Evolutionary conservation across 2,113 vertebrate genomes (phyloP).

Genomic region (Seriola aureovittata): DNA sequence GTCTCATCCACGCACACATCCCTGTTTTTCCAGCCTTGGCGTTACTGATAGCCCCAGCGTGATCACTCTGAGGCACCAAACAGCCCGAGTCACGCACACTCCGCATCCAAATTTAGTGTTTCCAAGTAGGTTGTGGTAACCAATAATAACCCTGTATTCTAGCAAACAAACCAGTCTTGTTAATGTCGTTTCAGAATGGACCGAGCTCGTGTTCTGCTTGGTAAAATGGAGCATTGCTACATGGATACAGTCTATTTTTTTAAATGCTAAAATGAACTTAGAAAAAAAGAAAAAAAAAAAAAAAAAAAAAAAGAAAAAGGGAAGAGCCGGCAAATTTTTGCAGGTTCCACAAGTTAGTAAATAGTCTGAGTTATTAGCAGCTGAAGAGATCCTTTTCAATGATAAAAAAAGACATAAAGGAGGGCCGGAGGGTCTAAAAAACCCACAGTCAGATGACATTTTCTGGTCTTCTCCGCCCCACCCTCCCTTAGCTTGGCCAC

Average conservation of each 20-base stretch:
- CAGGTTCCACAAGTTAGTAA: constrained; percentile 80
- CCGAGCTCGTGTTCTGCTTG: constrained; percentile 59
- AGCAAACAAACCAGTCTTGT: constrained; percentile 48
- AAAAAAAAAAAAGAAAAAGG: constrained; percentile 3
- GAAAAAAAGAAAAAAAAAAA: constrained; percentile 48
- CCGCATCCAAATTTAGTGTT: constrained; percentile 53
- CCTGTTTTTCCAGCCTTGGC: constrained; percentile 33
- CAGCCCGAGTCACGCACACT: constrained; percentile 29
- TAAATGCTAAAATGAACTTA: constrained; percentile 77
- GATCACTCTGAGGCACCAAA: constrained; percentile 26
- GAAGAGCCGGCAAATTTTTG: constrained; percentile 68
- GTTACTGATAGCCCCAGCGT: constrained; percentile 12
- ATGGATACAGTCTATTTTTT: constrained; percentile 73
- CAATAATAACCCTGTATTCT: constrained; percentile 51
- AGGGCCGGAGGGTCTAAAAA: constrained; percentile 47
- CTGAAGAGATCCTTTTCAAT: constrained; percentile 79
- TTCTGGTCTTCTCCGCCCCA: constrained; percentile 36
- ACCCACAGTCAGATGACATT: constrained; percentile 53
- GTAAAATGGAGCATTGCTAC: constrained; percentile 78
- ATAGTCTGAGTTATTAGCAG: constrained; percentile 85
- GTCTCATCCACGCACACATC: constrained; percentile 28
- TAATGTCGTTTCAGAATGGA: constrained; percentile 47
- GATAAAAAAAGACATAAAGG: constrained; percentile 56
- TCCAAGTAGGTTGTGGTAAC: constrained; percentile 49
- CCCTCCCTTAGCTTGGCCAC: constrained; percentile 36